Base-by-base conservation (phyloP, 2,888 invertebrate genomes). In the Doris montereyensis region DNA sequence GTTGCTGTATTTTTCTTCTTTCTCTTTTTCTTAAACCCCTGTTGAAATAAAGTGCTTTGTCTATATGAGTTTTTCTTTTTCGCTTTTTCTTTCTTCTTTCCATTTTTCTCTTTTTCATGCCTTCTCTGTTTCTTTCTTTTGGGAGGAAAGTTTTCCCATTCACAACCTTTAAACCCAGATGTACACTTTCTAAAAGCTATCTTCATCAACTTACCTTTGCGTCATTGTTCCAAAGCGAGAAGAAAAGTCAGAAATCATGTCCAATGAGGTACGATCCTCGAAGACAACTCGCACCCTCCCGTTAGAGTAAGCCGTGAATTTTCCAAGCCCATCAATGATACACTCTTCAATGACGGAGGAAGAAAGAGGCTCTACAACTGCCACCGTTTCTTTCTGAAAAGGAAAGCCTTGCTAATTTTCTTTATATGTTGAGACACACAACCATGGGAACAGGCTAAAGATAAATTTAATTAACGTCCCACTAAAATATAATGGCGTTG, bases 261-360 rank as follows among this genome's bases (percentile, higher is more conserved):
- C 89, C 1, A 90, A 81, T 24, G 86, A 83, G 10, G 88, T 88
- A 5, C 90, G 77, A 81, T 90, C 90, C 4, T 86, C 81, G 83
- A 90, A 90, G 57, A 88, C 82, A 3, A 89, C 83, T 4, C 88
- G 81, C 26, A 90, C 84, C 73, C 88, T 85, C 2, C 90, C 90
- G 73, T 88, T 89, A 13, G 88, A 86, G 82, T 85, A 85, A 17
- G 90, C 90, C 3, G 86, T 83, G 79, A 90, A 90, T 41, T 84
- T 83, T 0, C 90, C 90, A 24, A 87, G 82, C 0, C 86, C 86
- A n/a, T 85, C 85, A 1, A 90, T 87, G 3, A 57, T 52, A 76
- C 86, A 87, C 73, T 90, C 89, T 72, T 89, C 89, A 35, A 89
- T 79, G 3, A 89, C 32, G 3, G 85, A 83, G 1, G 87, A 84